phyloP scores from a whole-genome alignment of 2,888 invertebrate species.

The Tetragonula carbonaria region DNA sequence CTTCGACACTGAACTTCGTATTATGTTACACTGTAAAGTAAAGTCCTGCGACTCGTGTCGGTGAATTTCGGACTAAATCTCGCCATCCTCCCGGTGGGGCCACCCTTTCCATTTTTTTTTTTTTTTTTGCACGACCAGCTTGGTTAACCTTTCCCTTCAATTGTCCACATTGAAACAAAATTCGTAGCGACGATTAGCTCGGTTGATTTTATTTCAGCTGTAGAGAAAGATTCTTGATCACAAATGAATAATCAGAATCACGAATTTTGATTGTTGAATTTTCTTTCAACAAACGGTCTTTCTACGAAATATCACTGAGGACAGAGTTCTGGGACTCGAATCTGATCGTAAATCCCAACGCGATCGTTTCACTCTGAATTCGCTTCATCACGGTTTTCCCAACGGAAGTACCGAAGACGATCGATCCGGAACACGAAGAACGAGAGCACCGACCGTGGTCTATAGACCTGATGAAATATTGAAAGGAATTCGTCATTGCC shows the following conservation, averaged over 20 bases:
- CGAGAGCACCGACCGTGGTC: slow-evolving; percentile 54
- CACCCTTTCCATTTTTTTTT: neutral
- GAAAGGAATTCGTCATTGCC: slow-evolving; percentile 76
- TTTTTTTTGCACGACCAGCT: neutral
- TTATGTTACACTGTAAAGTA: slow-evolving; percentile 54
- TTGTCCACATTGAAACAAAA: neutral
- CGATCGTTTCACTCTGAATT: slow-evolving; percentile 23
- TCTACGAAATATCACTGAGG: too few species aligned
- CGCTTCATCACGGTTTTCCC: slow-evolving; percentile 34
- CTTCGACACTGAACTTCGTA: slow-evolving; percentile 62
- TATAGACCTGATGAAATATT: slow-evolving; percentile 76
- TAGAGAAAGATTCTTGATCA: neutral
- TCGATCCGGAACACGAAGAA: slow-evolving; percentile 44
- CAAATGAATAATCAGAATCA: too few species aligned
- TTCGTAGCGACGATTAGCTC: neutral
- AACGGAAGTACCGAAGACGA: slow-evolving; percentile 31
- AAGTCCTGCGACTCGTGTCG: slow-evolving; percentile 27
- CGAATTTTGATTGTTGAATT: neutral
- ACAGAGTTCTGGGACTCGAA: neutral
- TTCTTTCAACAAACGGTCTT: neutral
- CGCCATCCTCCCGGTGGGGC: neutral
- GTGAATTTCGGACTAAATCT: slow-evolving; percentile 37
- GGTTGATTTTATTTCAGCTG: neutral
- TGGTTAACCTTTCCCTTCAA: neutral
- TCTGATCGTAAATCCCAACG: neutral